phyloP scores from a whole-genome alignment of 2,888 invertebrate species.

The Xiphydria camelus region DNA sequence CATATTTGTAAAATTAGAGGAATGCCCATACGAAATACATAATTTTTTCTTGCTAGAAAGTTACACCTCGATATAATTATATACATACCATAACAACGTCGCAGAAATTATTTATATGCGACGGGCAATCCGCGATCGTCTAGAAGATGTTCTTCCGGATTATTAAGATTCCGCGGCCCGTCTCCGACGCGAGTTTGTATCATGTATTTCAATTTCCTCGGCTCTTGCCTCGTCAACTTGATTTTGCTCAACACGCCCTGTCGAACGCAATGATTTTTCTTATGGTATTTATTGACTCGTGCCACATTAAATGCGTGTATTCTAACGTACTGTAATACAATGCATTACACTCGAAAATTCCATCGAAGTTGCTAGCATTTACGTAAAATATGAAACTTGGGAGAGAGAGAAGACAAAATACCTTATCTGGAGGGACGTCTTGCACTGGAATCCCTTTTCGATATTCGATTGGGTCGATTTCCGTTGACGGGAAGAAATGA shows the following conservation, averaged over 20 bases:
- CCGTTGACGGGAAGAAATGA: constrained; percentile 70
- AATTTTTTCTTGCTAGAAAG: no score
- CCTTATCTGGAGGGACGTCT: constrained; percentile 39
- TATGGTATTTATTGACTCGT: no score
- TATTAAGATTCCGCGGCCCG: constrained; percentile 68
- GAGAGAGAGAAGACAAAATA: constrained; percentile 28
- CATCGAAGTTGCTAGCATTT: constrained; percentile 27
- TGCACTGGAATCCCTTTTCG: constrained; percentile 63
- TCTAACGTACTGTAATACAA: constrained; percentile 8
- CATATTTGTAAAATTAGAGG: no score
- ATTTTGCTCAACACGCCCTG: constrained; percentile 47
- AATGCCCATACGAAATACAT: no score
- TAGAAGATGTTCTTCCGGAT: constrained; percentile 60
- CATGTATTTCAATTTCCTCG: constrained; percentile 75
- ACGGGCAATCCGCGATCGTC: constrained; percentile 60
- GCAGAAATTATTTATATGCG: constrained; percentile 10
- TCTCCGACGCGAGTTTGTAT: constrained; percentile 83
- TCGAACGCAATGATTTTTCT: constrained; percentile 11
- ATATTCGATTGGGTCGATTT: constrained; percentile 58
- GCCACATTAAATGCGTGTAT: constrained; percentile 7
- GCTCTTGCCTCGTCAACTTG: constrained; percentile 53
- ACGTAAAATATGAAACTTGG: neutral
- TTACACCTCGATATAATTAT: no score
- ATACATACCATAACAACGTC: no score
- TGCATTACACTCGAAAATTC: constrained; percentile 29